Evolutionary conservation across 2,888 invertebrate genomes (phyloP).

Genomic region (Hecatera dysodea): DNA sequence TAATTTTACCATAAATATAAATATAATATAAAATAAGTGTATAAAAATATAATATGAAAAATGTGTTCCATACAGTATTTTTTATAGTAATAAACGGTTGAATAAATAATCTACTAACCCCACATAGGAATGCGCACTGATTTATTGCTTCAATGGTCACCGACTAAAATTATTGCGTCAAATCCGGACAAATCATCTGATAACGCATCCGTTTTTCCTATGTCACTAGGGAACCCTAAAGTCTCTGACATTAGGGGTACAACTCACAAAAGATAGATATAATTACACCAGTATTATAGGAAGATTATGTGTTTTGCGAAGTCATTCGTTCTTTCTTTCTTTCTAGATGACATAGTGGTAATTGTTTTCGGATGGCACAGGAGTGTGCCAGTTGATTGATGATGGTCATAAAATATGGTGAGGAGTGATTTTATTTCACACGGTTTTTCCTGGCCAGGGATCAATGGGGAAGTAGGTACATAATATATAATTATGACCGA

Average conservation of each 20-base stretch:
- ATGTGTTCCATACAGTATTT: too few species aligned
- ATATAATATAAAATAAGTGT: too few species aligned
- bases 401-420: slow-evolving; percentile 12
- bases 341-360: slow-evolving; percentile 43
- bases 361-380: slow-evolving; percentile 51
- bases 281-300: slow-evolving; percentile 83
- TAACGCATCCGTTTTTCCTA: not conserved
- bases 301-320: slow-evolving; percentile 78
- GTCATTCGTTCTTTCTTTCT: slow-evolving; percentile 69
- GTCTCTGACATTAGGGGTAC: slow-evolving; percentile 60
- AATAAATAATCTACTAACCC: too few species aligned
- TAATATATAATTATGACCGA: too few species aligned
- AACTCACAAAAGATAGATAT: slow-evolving; percentile 78
- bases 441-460: not conserved
- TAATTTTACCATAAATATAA: too few species aligned
- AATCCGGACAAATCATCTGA: not conserved
- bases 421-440: slow-evolving; percentile 45
- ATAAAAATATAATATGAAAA: too few species aligned
- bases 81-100: too few species aligned
- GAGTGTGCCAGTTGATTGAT: slow-evolving; percentile 55
- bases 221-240: slow-evolving; percentile 22
- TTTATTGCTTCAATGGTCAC: not conserved
- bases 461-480: too few species aligned
- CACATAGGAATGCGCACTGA: too few species aligned
- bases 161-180: not conserved